Evolutionary conservation across 2,888 invertebrate species (phyloP), one percentile per base, ranked within the genome.

Genomic region (Aphidius colemani): DNA sequence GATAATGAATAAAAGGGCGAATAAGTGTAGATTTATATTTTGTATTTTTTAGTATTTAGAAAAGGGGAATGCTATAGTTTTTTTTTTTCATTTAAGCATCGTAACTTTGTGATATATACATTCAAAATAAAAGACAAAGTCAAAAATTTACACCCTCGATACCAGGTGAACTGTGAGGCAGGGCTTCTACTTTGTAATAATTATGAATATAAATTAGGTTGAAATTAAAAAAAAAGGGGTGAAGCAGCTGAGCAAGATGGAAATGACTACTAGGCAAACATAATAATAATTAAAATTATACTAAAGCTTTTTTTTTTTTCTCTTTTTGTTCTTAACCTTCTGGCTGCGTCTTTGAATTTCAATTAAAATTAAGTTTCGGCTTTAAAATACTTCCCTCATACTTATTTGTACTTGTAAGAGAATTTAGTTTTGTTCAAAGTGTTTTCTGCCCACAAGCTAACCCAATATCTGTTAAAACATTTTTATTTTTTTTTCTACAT

Each of bases 321-420:
- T 30, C 5, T 30, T 30, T 30, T 30, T 30, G 30, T 46, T 50
- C 53, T 61, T 50, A 49, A 61, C 57, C 59, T n/a, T 74, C 77
- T 72, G 5, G 72, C 72, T 76, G 30, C 30, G 75, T 79, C 79
- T 80, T 79, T 80, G 80, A 80, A 80, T 80, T 80, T 81, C 79
- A 80, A 80, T 81, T 79, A 79, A 80, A 79, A 74, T 30, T 74
- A 75, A 73, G 72, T 75, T 74, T 64, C 69, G 70, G 68, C 56
- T 67, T 61, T 51, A 30, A 30, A 30, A 30, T 57, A 56, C 61
- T 46, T 45, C 11, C 48, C 41, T 51, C 39, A 61, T 45, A 53
- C 59, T 53, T 41, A 59, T 53, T 59, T 64, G 63, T 64, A 18
- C 13, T 18, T 18, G 13, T 18, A 18, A 18, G 1, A 18, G 13